A percentile compares a stretch with the other conserved stretches of the same genome.
These are phyloP conservation scores for Punctoribates punctum DNA, from an alignment of 2,888 invertebrate species.

Conservation along the genomic window DNA sequence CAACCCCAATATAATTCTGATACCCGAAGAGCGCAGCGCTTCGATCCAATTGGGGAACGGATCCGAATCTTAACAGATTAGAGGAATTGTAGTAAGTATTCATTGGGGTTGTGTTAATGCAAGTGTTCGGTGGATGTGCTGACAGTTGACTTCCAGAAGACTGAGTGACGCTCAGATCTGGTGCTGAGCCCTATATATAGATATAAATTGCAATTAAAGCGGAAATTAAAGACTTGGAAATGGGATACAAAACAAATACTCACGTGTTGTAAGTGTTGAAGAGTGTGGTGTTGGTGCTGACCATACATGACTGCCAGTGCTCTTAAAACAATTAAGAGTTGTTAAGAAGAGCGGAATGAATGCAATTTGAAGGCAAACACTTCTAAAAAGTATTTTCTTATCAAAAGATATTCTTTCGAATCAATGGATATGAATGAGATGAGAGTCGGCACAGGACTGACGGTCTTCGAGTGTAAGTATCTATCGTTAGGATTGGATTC, in stretches of 20 bases:
- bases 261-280: slow-evolving; percentile 7
- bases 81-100: slow-evolving; percentile 20
- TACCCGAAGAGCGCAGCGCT: slow-evolving; percentile 16
- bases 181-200: slow-evolving; percentile 29
- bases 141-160: neutral
- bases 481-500: slow-evolving; percentile 5
- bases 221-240: slow-evolving; percentile 15
- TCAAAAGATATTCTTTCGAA: neutral
- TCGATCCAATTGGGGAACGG: slow-evolving; percentile 12
- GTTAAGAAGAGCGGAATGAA: neutral
- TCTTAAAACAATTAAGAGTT: neutral
- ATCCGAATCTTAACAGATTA: slow-evolving; percentile 26
- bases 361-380: slow-evolving; percentile 13
- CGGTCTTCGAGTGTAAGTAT: slow-evolving; percentile 19
- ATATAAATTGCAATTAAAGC: slow-evolving; percentile 19
- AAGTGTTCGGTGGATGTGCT: slow-evolving; percentile 17
- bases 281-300: neutral
- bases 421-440: neutral
- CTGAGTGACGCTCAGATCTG: neutral
- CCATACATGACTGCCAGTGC: slow-evolving; percentile 9
- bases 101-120: neutral
- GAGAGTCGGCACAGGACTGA: slow-evolving; percentile 28
- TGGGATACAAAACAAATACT: slow-evolving; percentile 29
- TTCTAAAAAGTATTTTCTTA: neutral
- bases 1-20: slow-evolving; percentile 27